A percentile compares a stretch with the other conserved stretches of the same genome.
phyloP scores from a whole-genome alignment of 2,888 invertebrate species.

The Archaeoteleia sp. region DNA sequence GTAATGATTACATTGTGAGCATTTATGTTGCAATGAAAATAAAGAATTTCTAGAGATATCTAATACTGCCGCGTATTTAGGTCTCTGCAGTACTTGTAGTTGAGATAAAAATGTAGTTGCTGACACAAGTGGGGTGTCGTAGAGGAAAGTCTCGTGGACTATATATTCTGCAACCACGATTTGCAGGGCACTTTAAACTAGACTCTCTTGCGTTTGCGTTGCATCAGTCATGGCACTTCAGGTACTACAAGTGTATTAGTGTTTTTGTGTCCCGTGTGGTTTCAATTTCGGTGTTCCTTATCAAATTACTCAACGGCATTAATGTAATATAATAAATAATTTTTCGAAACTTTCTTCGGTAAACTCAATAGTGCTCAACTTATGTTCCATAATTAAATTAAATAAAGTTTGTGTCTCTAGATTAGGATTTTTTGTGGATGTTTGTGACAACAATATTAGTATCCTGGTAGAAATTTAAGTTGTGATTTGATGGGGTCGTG shows the following conservation, averaged over 20 bases:
- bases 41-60: constrained; percentile 31
- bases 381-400: too few species aligned
- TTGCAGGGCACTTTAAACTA: constrained; percentile 39
- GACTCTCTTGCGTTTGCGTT: constrained; percentile 14
- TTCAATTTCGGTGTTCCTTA: constrained; percentile 13
- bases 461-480: too few species aligned
- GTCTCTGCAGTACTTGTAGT: constrained; percentile 34
- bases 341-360: too few species aligned
- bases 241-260: constrained; percentile 25
- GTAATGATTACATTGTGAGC: constrained; percentile 37
- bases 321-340: too few species aligned
- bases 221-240: constrained; percentile 36
- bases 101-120: constrained; percentile 49
- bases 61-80: constrained; percentile 37
- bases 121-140: constrained; percentile 48
- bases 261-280: constrained; percentile 19
- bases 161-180: constrained; percentile 48
- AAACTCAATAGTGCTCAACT: too few species aligned
- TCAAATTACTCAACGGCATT: too few species aligned
- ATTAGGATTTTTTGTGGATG: too few species aligned
- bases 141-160: constrained; percentile 48
- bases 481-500: too few species aligned
- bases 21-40: constrained; percentile 37
- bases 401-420: too few species aligned
- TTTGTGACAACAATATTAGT: too few species aligned